Evolutionary conservation across 2,888 invertebrate genomes (phyloP).

Genomic region (Cyaniris semiargus): DNA sequence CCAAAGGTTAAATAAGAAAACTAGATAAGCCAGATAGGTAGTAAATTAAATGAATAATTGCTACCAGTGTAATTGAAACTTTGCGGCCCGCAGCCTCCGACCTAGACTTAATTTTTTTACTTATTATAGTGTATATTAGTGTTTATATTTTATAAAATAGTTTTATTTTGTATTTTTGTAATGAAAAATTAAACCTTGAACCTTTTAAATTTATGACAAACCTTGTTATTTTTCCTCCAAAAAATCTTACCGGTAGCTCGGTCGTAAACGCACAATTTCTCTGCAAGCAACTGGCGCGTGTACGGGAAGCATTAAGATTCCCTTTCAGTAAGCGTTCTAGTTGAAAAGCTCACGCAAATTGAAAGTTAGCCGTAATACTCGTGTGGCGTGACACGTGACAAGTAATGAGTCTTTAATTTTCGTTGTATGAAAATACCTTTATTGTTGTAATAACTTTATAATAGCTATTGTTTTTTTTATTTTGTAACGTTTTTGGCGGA

Average conservation of each 20-base stretch:
- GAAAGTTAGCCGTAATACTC: conserved; percentile 40
- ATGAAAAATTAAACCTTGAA: no score
- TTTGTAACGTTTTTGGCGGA: conserved; percentile 31
- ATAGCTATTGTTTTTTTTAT: conserved; percentile 43
- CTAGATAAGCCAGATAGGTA: no score
- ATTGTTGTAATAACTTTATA: conserved; percentile 55
- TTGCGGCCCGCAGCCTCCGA: no score
- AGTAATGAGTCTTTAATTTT: conserved; percentile 62
- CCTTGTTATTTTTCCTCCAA: no score
- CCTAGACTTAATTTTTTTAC: no score
- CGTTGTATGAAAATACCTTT: conserved; percentile 60
- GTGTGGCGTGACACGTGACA: conserved; percentile 42
- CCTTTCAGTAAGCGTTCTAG: conserved; percentile 12
- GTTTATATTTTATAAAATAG: no score
- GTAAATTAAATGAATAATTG: no score
- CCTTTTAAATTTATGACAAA: no score
- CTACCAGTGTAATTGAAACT: no score
- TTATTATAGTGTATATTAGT: no score
- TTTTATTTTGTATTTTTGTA: no score
- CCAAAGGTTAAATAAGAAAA: no score
- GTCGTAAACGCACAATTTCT: background rate
- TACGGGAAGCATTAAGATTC: conserved; percentile 11
- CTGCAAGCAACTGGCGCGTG: background rate
- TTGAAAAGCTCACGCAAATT: conserved; percentile 41
- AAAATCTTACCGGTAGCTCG: background rate